Base-by-base conservation (phyloP, 1,140 invertebrate species). In the Pissodes strobi region DNA sequence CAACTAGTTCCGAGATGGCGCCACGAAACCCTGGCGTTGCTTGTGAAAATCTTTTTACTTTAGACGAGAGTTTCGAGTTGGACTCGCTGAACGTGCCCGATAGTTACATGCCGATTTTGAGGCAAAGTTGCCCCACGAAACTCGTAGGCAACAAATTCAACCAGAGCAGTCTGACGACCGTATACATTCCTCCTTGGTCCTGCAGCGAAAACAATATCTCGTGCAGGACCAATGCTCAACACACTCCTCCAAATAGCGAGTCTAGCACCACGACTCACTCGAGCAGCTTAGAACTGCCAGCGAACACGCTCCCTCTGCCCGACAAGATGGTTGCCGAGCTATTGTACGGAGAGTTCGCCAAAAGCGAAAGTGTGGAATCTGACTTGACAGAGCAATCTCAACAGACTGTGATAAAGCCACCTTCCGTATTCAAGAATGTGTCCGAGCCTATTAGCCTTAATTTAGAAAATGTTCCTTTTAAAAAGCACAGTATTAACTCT, bases 21-120 rank as follows among this genome's bases (percentile, higher is more conserved):
- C 69, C 80, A 45, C 69, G 74, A 0, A 81, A 79, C 25, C 77
- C 79, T 0, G 85, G 82, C 55, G 82, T 81, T 73, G 86, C 84
- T 3, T 87, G 85, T 72, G 86, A 88, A 78, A 84, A 88, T 79
- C 74, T 88, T 64, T 79, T 83, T 6, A 84, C 83, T 70, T 79
- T 88, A 60, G 82, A 85, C 69, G 84, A 82, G 67, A 80, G 81
- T 75, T 82, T 79, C 64, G 80, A 74, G 68, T 71, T 73, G 41
- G 67, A 69, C 13, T 67, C 37, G 21, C 55, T 65, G 21, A 46
- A 57, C n/a, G 53, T 53, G 15, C 71, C 64, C 18, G 39, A 67
- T 53, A 23, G 25, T n/a, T 71, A 69, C 52, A 37, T 74, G 19
- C 76, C 76, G 3, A 67, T 60, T 17, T 66, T 60, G 3, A 51